Conservation (phyloP, 2,113 vertebrate species). For the Cephalopholis sonnerati region DNA sequence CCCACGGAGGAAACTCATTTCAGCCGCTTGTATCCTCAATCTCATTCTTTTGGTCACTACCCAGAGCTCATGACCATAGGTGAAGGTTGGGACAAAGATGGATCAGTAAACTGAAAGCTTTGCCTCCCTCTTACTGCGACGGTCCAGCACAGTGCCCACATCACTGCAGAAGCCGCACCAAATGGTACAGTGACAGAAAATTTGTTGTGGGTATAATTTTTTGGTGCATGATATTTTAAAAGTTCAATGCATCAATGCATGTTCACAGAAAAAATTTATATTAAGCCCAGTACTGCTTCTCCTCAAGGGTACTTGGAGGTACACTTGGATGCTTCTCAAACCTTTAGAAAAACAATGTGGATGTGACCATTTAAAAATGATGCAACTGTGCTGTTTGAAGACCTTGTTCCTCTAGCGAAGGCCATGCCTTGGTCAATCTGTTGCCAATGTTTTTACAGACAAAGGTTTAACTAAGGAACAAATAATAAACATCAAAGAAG, state of each 20-base stretch:
- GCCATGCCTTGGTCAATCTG: background rate
- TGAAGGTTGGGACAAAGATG: too few species aligned
- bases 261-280: background rate
- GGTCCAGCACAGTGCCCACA: too few species aligned
- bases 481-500: slow-evolving; percentile 5
- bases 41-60: too few species aligned
- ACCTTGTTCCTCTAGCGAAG: background rate
- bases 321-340: background rate
- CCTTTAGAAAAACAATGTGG: background rate
- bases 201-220: background rate
- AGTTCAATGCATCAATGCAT: background rate
- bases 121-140: too few species aligned
- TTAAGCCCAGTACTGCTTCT: background rate
- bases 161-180: background rate
- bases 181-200: background rate
- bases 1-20: too few species aligned
- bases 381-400: background rate
- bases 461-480: background rate
- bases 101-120: too few species aligned
- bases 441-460: background rate
- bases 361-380: background rate
- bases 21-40: too few species aligned
- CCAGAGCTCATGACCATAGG: too few species aligned
- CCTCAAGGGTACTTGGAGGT: background rate
- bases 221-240: background rate